Evolutionary conservation across 1,140 invertebrate species (phyloP), one percentile per base, ranked within the genome.

Genomic region (Rhyzopertha dominica): DNA sequence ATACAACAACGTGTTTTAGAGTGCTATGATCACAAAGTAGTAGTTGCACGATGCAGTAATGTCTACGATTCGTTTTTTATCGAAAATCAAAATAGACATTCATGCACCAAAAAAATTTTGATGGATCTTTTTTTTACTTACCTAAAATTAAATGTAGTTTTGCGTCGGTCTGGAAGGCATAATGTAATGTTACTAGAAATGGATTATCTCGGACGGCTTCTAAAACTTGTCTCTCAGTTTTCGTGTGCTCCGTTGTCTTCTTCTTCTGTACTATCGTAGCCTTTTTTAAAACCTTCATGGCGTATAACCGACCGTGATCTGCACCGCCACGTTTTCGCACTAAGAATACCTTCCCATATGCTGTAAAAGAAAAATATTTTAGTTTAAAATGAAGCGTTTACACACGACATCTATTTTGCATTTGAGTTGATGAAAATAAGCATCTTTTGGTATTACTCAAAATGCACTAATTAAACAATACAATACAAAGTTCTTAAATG

Each of bases 261-360:
- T 89, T 84, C 70, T 93, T 95, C 62, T 88, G 85, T 1, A 92
- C 84, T 46, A 95, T 90, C 1, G 85, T 84, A 2, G 87, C 85
- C 66, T 93, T 93, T 62, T 90, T 90, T 49, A 95, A 70, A 25
- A 95, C 88, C 67, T 95, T 95, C 91, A 95, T 95, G 7, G 92
- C 92, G 70, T 95, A 95, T 10, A 95, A 72, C 44, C 84, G 81
- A 1, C 85, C 84, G 51, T 81, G 75, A 72, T 95, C 91, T 5
- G 77, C 72, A 17, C 85, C 84, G 18, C 78, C 80, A 51, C 76
- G 74, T 71, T 95, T 95, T 41, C 88, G 76, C 24, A 95, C 91
- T 56, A 95, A 74, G 70, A 91, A 95, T 48, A 95, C 91, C 72
- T 93, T 92, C 51, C 91, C 91, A 67, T 95, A 95, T 20, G 91